Evolutionary conservation across 2,888 invertebrate genomes (phyloP), one percentile per base, ranked within the genome.

Genomic region (Tenthredo amoena): DNA sequence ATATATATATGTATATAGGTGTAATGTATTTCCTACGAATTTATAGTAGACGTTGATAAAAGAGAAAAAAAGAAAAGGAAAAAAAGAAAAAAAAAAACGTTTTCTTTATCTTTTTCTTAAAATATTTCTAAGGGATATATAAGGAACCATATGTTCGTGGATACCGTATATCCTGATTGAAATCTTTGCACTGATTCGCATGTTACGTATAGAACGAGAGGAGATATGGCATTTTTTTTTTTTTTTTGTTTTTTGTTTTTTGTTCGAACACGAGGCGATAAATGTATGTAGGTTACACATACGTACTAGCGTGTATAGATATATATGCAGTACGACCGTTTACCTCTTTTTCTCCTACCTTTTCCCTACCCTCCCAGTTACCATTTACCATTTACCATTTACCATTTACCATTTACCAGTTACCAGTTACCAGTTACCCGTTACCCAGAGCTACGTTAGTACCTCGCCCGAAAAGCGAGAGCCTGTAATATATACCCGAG

Each of bases 401-500:
- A 43, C 43, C 43, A 43, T 26, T 26, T 26, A 37, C 37, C 71
- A 9, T 4, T 72, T 15, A n/a, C 15, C 71, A 34, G n/a, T 40
- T 37, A 43, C 43, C 43, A 43, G 12, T 47, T 47, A 58, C n/a
- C 58, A n/a, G n/a, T n/a, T 58, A 21, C 58, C 58, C 21, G 6
- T n/a, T 58, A 62, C 62, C 10, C 12, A 62, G 12, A 26, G 62
- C 62, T 10, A 62, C 12, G 26, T 9, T 18, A n/a, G n/a, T 58
- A 58, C 47, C 47, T 26, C 76, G 43, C 76, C n/a, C 76, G 76
- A 76, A 76, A 76, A 76, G 43, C 43, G 76, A 47, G 76, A 76
- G 47, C 76, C 10, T 79, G 58, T 79, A 79, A 58, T 79, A 79
- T 79, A 79, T 79, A 79, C 79, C 62, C 40, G 81, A 31, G 81